Evolutionary conservation across 2,888 invertebrate species (phyloP).

Genomic region (Cybosia mesomella): DNA sequence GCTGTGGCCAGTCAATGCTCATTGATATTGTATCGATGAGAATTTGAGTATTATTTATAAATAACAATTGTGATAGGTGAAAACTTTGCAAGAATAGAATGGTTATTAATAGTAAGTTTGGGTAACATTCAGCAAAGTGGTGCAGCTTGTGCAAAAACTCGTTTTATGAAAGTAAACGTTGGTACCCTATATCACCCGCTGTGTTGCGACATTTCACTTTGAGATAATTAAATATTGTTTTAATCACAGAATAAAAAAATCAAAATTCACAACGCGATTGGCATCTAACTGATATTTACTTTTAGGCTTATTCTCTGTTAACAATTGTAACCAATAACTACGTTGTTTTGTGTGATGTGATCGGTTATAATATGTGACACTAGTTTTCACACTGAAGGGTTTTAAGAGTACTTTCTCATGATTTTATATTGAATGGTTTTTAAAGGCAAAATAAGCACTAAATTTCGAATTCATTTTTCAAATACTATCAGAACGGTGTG

Average conservation of each 20-base stretch:
- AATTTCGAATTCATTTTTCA: background rate
- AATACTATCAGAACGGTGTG: background rate
- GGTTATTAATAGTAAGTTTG: slow-evolving; percentile 38
- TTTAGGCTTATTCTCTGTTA: background rate
- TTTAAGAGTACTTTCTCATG: background rate
- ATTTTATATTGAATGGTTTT: background rate
- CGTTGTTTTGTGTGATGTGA: no score
- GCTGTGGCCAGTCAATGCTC: slow-evolving; percentile 60
- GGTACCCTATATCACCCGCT: slow-evolving; percentile 54
- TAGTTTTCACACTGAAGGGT: background rate
- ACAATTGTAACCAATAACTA: no score
- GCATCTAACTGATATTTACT: background rate
- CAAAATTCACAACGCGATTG: background rate
- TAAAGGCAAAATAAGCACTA: background rate
- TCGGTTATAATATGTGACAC: background rate
- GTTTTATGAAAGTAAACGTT: slow-evolving; percentile 77
- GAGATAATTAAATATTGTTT: slow-evolving; percentile 62
- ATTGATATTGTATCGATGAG: slow-evolving; percentile 63
- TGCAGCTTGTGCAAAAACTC: slow-evolving; percentile 62
- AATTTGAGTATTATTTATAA: slow-evolving; percentile 27
- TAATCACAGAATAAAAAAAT: slow-evolving; percentile 28
- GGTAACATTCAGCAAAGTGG: slow-evolving; percentile 40
- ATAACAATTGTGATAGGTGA: slow-evolving; percentile 17
- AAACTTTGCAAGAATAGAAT: slow-evolving; percentile 21
- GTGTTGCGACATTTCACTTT: slow-evolving; percentile 73